Base-by-base conservation (phyloP, 64 coral and sea anemone genomes). In the Actinia equina region DNA sequence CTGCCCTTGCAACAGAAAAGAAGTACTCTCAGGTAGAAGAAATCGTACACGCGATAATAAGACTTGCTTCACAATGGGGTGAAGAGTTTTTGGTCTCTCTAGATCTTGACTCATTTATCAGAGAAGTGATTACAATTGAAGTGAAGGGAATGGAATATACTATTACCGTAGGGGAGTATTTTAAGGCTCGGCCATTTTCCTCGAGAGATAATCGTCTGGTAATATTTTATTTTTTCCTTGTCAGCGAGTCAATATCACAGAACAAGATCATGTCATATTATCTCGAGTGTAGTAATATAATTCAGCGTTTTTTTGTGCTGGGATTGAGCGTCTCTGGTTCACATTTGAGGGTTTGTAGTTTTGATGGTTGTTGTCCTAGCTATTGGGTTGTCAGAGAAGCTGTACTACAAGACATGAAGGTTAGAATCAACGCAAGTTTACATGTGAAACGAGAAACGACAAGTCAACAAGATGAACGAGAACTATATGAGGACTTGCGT, bases 301-400 rank as follows among this genome's bases (percentile, higher is more conserved):
- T 88, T n/a, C 86, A 89, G 7, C 81, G 52, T 25, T 85, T 71
- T 51, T 85, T 86, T 89, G 87, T 85, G 14, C 71, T 93, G 6
- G 87, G 91, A 52, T 63, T 93, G n/a, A 41, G 19, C 10, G 83
- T 82, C 51, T 85, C 91, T 60, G 86, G 83, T 3, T 43, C 77
- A 20, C 91, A 93, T 85, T 19, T 89, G 13, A 86, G 83, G 77
- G 82, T 93, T 15, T 27, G 55, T 17, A 84, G 56, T 76, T 93
- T 88, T 46, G 87, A 85, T 2, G 78, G 83, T 54, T 84, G 4
- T 41, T 85, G 87, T 3, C 91, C 91, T 3, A 82, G 74, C 20
- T 93, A 93, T 44, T 93, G 91, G 91, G 57, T 58, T 12, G 87
- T 93, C 17, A 59, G 91, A 63, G 80, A 93, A n/a, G 62, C 82